phyloP scores from a whole-genome alignment of 2,888 invertebrate genomes.

The Mythimna vitellina region DNA sequence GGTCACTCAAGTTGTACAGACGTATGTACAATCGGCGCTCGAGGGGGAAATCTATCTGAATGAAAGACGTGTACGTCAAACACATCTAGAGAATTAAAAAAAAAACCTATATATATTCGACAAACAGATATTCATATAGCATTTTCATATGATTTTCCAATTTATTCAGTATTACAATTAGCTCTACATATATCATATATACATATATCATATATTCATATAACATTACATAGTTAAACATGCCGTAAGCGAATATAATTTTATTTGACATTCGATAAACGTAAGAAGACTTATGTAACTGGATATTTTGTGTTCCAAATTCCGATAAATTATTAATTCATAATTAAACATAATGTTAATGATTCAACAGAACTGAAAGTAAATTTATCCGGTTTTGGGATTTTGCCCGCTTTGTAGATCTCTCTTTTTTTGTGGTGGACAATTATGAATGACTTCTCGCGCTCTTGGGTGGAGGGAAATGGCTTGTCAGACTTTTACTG shows the following conservation, averaged over 20 bases:
- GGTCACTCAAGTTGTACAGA: too few relatives aligned
- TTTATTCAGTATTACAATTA: background rate
- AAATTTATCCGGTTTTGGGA: background rate
- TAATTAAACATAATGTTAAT: conserved; percentile 7
- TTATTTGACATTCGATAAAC: background rate
- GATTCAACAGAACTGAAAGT: background rate
- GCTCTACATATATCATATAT: too few relatives aligned
- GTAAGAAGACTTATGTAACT: background rate
- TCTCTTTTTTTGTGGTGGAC: too few relatives aligned
- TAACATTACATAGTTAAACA: background rate
- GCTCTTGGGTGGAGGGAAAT: too few relatives aligned
- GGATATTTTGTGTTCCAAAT: background rate
- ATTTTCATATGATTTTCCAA: background rate
- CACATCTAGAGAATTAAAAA: too few relatives aligned
- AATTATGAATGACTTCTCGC: too few relatives aligned
- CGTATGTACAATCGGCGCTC: too few relatives aligned
- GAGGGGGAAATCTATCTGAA: too few relatives aligned
- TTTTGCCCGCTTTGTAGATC: background rate
- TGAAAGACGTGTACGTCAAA: too few relatives aligned
- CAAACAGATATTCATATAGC: background rate
- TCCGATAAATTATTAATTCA: background rate
- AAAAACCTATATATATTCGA: too few relatives aligned
- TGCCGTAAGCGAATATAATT: conserved; percentile 9
- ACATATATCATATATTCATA: too few relatives aligned
- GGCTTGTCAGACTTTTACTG: too few relatives aligned